phyloP scores from a whole-genome alignment of 2,797 vertebrate species.

The Acipenser ruthenus region DNA sequence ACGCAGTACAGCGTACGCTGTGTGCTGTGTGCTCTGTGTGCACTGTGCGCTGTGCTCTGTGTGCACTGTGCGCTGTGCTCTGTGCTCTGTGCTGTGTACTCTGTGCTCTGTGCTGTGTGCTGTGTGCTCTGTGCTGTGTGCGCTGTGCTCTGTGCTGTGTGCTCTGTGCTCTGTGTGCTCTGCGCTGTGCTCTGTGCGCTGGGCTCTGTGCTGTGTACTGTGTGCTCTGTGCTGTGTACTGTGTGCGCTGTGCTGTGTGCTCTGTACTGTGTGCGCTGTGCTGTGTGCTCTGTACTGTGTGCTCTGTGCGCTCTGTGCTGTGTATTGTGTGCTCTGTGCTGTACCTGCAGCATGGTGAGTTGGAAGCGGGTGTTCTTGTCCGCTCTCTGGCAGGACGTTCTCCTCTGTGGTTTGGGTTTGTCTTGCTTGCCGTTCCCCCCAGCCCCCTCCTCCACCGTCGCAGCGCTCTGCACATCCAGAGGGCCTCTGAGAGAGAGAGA shows the following conservation, averaged over 20 bases:
- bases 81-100: too few species aligned
- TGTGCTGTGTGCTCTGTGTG: not conserved
- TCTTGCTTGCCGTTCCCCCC: constrained; percentile 70
- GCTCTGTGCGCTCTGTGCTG: not conserved
- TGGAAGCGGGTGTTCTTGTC: constrained; percentile 81
- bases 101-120: too few species aligned
- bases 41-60: too few species aligned
- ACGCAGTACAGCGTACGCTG: not conserved
- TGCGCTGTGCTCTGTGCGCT: not conserved
- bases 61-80: not conserved
- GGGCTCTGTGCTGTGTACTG: too few species aligned
- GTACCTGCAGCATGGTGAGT: constrained; percentile 80
- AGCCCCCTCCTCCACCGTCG: constrained; percentile 49
- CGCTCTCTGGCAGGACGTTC: constrained; percentile 65
- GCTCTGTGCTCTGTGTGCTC: too few species aligned
- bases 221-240: too few species aligned
- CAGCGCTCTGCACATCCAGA: constrained; percentile 19
- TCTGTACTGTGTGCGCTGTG: not conserved
- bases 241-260: not conserved
- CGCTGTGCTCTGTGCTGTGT: too few species aligned
- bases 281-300: not conserved
- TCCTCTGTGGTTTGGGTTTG: constrained; percentile 68
- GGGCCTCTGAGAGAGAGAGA: constrained; percentile 39
- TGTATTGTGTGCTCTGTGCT: constrained; percentile 4
- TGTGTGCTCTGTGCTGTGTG: too few species aligned